These are phyloP conservation scores for Electrophaes corylata DNA, from an alignment of 2,888 invertebrate species.

Conservation along the genomic window DNA sequence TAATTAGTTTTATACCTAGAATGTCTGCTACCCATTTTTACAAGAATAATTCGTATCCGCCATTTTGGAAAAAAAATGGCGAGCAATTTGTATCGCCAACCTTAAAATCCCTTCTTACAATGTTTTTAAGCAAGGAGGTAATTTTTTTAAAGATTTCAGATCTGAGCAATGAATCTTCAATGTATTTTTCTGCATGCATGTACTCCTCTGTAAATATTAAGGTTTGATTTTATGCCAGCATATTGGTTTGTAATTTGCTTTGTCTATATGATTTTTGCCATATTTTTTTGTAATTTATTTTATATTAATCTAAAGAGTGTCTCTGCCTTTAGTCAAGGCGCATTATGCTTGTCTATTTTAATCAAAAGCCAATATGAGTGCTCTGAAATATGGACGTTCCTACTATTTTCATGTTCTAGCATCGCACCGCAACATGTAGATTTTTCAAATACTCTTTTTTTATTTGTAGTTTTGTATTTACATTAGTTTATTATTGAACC, in stretches of 20 bases:
- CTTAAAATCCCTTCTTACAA: too few relatives aligned
- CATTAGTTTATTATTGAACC: not conserved
- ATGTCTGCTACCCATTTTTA: too few relatives aligned
- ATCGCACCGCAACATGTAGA: not conserved
- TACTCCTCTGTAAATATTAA: conserved; percentile 6
- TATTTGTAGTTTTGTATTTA: not conserved
- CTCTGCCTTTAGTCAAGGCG: not conserved
- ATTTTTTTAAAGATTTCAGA: conserved; percentile 19
- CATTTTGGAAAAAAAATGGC: too few relatives aligned
- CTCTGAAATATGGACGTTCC: not conserved
- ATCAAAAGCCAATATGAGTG: not conserved
- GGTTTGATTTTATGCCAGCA: not conserved
- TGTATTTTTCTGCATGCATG: conserved; percentile 11
- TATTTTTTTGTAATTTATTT: not conserved
- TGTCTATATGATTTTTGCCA: not conserved
- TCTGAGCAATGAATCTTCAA: conserved; percentile 11
- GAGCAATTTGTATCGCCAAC: too few relatives aligned
- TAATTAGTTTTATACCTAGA: too few relatives aligned
- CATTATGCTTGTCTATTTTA: not conserved
- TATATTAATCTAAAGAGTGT: too few relatives aligned
- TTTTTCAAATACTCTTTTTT: conserved; percentile 3
- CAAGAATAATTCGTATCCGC: too few relatives aligned
- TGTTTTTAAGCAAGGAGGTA: not conserved
- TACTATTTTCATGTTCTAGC: not conserved
- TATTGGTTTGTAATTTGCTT: not conserved